Evolutionary conservation across 2,113 vertebrate species (phyloP), one percentile per base, ranked within the genome.

Genomic region (Oncorhynchus mykiss): DNA sequence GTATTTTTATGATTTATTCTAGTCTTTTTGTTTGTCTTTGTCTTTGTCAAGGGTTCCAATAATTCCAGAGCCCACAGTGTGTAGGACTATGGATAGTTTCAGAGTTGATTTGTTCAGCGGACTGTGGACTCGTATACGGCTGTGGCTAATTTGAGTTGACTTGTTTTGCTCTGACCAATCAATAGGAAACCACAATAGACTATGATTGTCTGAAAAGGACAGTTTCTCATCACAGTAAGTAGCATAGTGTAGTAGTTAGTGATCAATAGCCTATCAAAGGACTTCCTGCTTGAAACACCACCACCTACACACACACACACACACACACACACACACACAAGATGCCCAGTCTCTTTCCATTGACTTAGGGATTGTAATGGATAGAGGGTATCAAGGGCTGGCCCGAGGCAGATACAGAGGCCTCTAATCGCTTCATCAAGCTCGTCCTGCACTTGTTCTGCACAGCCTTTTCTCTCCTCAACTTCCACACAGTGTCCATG

Each of bases 401-500:
- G 79, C 81, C 80, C 76, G 78, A 75, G 70, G 78, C 79, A 75
- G 27, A 60, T 39, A 81, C 69, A 67, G 24, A 88, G 78, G 66
- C 60, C 80, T 75, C 68, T 80, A 69, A 83, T 87, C 72, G 8
- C 45, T 57, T 80, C 62, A 67, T 88, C 75, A 82, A 78, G 82
- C 70, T 76, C 74, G 81, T 80, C 75, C 69, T 45, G 71, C 12
- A 49, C 68, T 3, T 71, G 82, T 80, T 73, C 69, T 54, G 68
- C 12, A 49, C 68, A 2, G 79, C 79, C 70, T 78, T 79, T 60
- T 48, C 73, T 14, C 74, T 60, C 29, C 31, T 69, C 73, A 48
- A 75, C 27, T 75, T 80, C 48, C 68, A 70, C 71, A 66, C 79
- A 51, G 72, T 85, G 85, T 84, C 90, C 85, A 67, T 90, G 86